Base-by-base conservation (phyloP, 2,797 vertebrate species). In the Xenopus petersii region DNA sequence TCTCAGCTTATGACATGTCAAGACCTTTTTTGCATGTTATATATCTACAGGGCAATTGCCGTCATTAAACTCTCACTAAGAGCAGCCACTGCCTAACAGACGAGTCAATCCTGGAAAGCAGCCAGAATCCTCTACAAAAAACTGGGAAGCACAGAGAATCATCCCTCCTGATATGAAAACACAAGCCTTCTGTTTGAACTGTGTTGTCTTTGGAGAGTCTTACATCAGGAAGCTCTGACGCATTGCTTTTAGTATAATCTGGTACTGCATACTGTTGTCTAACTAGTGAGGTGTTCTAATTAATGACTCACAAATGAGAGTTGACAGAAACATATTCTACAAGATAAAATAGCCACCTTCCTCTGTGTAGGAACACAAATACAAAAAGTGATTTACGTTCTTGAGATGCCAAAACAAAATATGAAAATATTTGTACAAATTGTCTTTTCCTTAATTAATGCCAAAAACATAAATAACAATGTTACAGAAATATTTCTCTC, bases 121-220 rank as follows among this genome's bases (percentile, higher is more conserved):
- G 55, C 55, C 49, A 58, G 55, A 58, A 58, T 58, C 16, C 1
- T 17, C 15, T 5, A 58, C n/a, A n/a, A 10, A 51, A 36, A 69
- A 30, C 36, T 63, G 33, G 12, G 49, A 70, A 46, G 33, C 56
- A 75, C 55, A 48, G 12, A 75, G 61, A 10, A 62, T 59, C 67
- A 65, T 65, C 67, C 62, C 56, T 30, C 30, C 42, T 58, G 24
- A 36, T 70, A 70, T 70, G 74, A 51, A 68, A 68, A 65, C 74
- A 49, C 42, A 15, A 21, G 12, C 58, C 63, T 49, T 60, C 30
- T 66, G 15, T n/a, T 73, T 73, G 49, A 24, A 24, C 42, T 12
- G 42, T 56, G 55, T 51, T 46, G 55, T 51, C 55, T 61, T 67
- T 5, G 24, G 30, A 46, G 49, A 36, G 65, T 73, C 15, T 17